phyloP scores from a whole-genome alignment of 2,888 invertebrate species.

The Luperina testacea region DNA sequence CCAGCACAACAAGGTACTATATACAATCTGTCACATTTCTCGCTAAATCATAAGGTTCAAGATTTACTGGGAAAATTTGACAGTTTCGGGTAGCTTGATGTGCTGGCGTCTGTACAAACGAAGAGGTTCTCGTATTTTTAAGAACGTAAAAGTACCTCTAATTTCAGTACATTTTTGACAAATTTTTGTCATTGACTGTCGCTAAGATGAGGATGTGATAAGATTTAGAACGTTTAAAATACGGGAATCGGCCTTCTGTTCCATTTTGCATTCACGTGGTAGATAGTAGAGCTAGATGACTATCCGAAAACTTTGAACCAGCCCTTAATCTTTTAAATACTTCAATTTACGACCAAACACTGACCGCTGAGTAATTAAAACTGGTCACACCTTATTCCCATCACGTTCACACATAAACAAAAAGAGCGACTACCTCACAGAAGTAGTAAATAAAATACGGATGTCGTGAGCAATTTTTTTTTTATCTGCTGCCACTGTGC shows the following conservation, averaged over 20 bases:
- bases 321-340: background rate
- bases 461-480: slow-evolving; percentile 60
- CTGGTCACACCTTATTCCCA: slow-evolving; percentile 26
- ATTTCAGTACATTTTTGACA: background rate
- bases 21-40: too few species aligned
- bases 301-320: too few species aligned
- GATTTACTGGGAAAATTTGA: too few species aligned
- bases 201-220: background rate
- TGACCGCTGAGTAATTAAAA: slow-evolving; percentile 30
- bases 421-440: slow-evolving; percentile 20
- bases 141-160: background rate
- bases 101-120: background rate
- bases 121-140: background rate
- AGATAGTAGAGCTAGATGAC: background rate
- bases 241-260: background rate
- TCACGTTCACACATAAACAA: slow-evolving; percentile 20
- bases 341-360: background rate
- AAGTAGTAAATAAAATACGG: slow-evolving; percentile 35
- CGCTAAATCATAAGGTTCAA: too few species aligned
- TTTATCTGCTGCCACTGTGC: slow-evolving; percentile 51
- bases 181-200: background rate
- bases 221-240: background rate
- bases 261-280: background rate
- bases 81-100: too few species aligned
- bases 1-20: too few species aligned